A percentile compares a stretch with the other conserved stretches of the same genome.
Conservation (phyloP, 2,888 invertebrate species). For the Prosopocoilus inquinatus region DNA sequence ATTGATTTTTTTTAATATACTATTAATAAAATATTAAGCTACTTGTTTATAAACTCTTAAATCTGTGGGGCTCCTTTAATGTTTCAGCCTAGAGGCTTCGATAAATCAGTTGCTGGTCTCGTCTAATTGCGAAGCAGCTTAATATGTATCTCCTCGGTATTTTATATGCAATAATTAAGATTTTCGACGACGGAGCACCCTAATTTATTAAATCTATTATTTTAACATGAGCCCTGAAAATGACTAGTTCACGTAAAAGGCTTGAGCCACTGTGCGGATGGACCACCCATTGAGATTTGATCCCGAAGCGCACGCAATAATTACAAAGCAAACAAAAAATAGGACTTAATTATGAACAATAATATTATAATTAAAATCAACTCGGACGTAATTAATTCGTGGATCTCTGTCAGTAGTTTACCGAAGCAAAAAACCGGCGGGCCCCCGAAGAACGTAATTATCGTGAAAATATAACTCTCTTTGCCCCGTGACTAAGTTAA, state of each 20-base stretch:
- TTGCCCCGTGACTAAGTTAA: constrained; percentile 16
- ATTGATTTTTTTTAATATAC: too few species aligned
- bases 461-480: constrained; percentile 10
- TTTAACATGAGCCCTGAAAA: not conserved
- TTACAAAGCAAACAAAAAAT: not conserved
- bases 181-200: not conserved
- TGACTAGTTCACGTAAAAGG: not conserved
- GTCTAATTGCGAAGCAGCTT: too few species aligned
- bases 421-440: not conserved
- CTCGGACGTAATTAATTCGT: constrained; percentile 14
- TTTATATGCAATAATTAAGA: too few species aligned
- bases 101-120: too few species aligned
- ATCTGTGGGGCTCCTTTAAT: too few species aligned
- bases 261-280: not conserved
- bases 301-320: not conserved
- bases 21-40: too few species aligned
- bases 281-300: not conserved
- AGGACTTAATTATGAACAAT: constrained; percentile 1
- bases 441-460: constrained; percentile 11
- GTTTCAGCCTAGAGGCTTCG: too few species aligned
- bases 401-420: constrained; percentile 13
- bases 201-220: constrained; percentile 2
- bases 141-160: too few species aligned
- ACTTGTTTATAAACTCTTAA: too few species aligned
- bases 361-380: constrained; percentile 3